A percentile compares a stretch with the other conserved stretches of the same genome.
These are phyloP conservation scores for Morinoia aosen DNA, from an alignment of 2,888 invertebrate genomes.

Conservation along the genomic window DNA sequence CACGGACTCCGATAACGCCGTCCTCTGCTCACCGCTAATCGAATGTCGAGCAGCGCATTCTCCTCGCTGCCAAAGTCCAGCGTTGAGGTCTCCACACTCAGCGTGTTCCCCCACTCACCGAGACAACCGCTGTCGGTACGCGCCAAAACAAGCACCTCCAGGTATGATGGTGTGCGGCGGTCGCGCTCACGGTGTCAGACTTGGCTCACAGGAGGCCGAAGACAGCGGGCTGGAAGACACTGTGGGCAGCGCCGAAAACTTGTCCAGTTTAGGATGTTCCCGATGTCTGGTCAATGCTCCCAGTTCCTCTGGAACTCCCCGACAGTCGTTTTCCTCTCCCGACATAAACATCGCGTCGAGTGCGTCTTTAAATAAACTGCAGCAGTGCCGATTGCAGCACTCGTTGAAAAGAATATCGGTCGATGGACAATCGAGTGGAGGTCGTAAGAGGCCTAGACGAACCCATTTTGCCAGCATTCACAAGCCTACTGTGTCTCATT, in stretches of 20 bases:
- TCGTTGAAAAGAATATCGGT: conserved; percentile 32
- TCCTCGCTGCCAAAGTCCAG: conserved; percentile 11
- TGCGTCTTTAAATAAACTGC: conserved; percentile 40
- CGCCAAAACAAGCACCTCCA: neutral
- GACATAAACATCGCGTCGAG: conserved; percentile 29
- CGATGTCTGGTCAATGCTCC: neutral
- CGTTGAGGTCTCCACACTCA: neutral
- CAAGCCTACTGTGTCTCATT: conserved; percentile 25
- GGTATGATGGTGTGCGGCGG: neutral
- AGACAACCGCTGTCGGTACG: neutral
- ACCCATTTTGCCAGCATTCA: conserved; percentile 33
- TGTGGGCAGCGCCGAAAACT: conserved; percentile 38
- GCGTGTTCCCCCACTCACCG: neutral
- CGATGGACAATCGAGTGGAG: neutral
- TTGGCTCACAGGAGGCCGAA: conserved; percentile 35
- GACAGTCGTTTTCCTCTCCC: conserved; percentile 25
- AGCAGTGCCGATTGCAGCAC: conserved; percentile 33
- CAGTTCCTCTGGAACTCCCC: neutral
- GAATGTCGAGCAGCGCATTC: neutral
- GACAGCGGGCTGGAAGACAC: conserved; percentile 54
- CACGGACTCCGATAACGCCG: conserved; percentile 48
- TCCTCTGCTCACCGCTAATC: conserved; percentile 14
- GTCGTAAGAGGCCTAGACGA: neutral
- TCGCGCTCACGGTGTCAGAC: neutral
- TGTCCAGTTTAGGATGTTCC: conserved; percentile 37